phyloP scores from a whole-genome alignment of 2,113 vertebrate genomes.

The Prochilodus magdalenae region DNA sequence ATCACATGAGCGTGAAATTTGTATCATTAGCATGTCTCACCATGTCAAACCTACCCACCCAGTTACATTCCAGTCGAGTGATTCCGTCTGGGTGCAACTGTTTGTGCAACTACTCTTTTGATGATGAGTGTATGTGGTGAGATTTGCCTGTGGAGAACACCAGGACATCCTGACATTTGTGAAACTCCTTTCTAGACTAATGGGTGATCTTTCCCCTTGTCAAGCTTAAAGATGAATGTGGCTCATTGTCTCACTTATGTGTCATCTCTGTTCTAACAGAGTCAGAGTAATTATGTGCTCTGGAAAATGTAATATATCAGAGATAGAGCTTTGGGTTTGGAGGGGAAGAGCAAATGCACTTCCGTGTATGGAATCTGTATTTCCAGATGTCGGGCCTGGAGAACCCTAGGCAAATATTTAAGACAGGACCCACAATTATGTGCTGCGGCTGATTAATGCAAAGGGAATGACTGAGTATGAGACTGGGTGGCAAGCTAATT shows the following conservation, averaged over 20 bases:
- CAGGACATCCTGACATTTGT: slow-evolving; percentile 51
- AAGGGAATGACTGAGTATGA: slow-evolving; percentile 20
- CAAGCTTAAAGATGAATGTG: slow-evolving; percentile 48
- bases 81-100: too few species aligned
- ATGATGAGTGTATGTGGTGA: background rate
- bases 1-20: too few species aligned
- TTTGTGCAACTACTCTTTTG: too few species aligned
- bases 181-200: slow-evolving; percentile 39
- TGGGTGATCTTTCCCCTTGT: slow-evolving; percentile 41
- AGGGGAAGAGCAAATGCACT: slow-evolving; percentile 12
- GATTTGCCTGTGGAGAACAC: slow-evolving; percentile 23
- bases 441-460: slow-evolving; percentile 24
- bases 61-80: too few species aligned
- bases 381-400: slow-evolving; percentile 48
- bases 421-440: slow-evolving; percentile 35
- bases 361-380: slow-evolving; percentile 36
- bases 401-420: slow-evolving; percentile 54
- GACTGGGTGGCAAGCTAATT: slow-evolving; percentile 69
- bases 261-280: slow-evolving; percentile 43
- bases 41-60: too few species aligned
- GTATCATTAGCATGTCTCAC: too few species aligned
- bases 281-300: slow-evolving; percentile 61
- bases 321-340: slow-evolving; percentile 43
- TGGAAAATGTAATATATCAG: slow-evolving; percentile 57
- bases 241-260: slow-evolving; percentile 56